Conservation (phyloP, 2,888 invertebrate genomes). For the Aelia acuminata region DNA sequence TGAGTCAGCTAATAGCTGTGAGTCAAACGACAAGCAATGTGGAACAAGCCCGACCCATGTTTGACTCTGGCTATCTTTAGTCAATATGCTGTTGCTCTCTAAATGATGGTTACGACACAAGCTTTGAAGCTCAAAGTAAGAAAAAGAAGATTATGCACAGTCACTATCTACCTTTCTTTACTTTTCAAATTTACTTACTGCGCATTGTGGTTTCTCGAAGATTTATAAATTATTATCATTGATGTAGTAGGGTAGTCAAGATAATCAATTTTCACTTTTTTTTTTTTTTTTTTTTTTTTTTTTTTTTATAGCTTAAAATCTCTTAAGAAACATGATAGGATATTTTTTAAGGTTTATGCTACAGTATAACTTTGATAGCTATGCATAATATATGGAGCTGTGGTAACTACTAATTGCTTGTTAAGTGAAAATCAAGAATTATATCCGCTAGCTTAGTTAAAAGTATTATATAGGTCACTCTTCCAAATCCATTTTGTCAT, state of each 20-base stretch:
- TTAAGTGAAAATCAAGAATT: no score
- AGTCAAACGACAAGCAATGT: conserved; percentile 51
- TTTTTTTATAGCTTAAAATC: no score
- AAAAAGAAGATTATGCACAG: conserved; percentile 35
- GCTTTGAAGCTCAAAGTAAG: background rate
- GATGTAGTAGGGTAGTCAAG: background rate
- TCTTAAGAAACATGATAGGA: no score
- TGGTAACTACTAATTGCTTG: no score
- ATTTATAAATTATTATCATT: background rate
- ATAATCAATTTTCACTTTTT: no score
- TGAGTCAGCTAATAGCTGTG: conserved; percentile 50
- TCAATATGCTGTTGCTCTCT: conserved; percentile 51
- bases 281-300: no score
- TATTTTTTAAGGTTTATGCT: no score
- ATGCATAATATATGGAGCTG: no score
- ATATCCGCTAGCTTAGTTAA: no score
- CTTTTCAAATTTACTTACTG: conserved; percentile 17
- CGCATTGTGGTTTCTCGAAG: background rate
- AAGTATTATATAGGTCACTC: no score
- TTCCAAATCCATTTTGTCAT: no score
- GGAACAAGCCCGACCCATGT: conserved; percentile 52
- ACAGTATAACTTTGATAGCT: no score
- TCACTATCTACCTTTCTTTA: conserved; percentile 16
- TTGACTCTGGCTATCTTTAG: conserved; percentile 50
- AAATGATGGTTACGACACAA: conserved; percentile 8